These are phyloP conservation scores for Eurois occulta DNA, from an alignment of 2,888 invertebrate genomes.

Conservation along the genomic window DNA sequence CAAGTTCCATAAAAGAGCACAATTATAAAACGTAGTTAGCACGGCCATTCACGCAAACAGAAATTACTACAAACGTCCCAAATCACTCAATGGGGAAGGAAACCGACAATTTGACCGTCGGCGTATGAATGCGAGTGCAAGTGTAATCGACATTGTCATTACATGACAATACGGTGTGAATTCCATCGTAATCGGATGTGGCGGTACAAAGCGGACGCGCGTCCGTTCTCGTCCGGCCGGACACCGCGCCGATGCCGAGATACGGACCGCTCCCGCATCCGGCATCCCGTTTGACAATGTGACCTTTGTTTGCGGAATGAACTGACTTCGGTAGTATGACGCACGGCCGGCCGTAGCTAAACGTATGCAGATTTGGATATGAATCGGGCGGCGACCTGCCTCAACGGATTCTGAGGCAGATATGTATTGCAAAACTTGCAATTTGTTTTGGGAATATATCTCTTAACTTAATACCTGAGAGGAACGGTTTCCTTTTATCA, in stretches of 20 bases:
- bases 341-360: constrained; percentile 47
- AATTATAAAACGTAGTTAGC: constrained; percentile 22
- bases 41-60: constrained; percentile 34
- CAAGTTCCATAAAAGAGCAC: constrained; percentile 17
- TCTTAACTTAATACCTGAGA: neutral
- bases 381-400: constrained; percentile 60
- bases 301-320: constrained; percentile 75
- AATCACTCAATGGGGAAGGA: constrained; percentile 56
- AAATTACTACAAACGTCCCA: constrained; percentile 41
- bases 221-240: constrained; percentile 78
- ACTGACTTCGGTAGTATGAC: constrained; percentile 57
- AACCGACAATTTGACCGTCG: constrained; percentile 54
- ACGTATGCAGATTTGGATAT: constrained; percentile 50
- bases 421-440: constrained; percentile 33
- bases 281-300: constrained; percentile 71
- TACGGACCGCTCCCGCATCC: constrained; percentile 75
- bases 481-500: neutral
- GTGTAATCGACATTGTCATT: constrained; percentile 63
- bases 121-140: constrained; percentile 52
- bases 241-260: constrained; percentile 72
- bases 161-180: constrained; percentile 76
- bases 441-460: constrained; percentile 16
- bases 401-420: constrained; percentile 40
- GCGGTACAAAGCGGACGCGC: constrained; percentile 78
- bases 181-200: constrained; percentile 84